Evolutionary conservation across 1,140 invertebrate species (phyloP).

Genomic region (Hyphantria cunea): DNA sequence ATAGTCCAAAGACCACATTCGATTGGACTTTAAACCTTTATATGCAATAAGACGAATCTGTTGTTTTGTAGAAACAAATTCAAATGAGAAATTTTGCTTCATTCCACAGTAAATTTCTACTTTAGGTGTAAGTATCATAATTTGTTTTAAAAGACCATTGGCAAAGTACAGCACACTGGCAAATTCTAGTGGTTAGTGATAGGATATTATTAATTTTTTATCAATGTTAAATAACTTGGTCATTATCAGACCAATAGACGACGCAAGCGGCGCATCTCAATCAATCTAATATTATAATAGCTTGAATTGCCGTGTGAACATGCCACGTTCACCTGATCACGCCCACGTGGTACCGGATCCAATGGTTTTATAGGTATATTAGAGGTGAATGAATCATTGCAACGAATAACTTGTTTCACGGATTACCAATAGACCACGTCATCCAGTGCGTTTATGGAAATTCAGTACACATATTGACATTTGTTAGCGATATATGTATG

Average conservation of each 20-base stretch:
- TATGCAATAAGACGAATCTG: too few species aligned
- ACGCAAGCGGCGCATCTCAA: constrained; percentile 43
- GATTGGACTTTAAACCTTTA: too few species aligned
- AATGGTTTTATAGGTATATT: constrained; percentile 33
- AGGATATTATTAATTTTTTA: neutral
- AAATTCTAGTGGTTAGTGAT: neutral
- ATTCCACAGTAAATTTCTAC: too few species aligned
- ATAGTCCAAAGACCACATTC: too few species aligned
- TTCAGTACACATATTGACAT: constrained; percentile 10
- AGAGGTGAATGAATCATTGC: constrained; percentile 42
- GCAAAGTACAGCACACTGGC: neutral
- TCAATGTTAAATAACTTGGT: constrained; percentile 2
- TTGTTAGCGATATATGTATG: constrained; percentile 18
- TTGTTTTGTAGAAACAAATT: too few species aligned
- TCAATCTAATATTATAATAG: constrained; percentile 49
- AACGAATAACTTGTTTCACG: constrained; percentile 22
- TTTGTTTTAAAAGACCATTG: too few species aligned
- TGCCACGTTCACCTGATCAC: constrained; percentile 49
- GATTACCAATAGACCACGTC: constrained; percentile 15
- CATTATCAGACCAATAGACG: constrained; percentile 34
- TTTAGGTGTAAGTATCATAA: too few species aligned
- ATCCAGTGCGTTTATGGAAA: constrained; percentile 26
- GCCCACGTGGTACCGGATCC: constrained; percentile 47
- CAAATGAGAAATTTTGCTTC: too few species aligned
- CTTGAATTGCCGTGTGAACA: constrained; percentile 54